phyloP scores from a whole-genome alignment of 2,888 invertebrate genomes.

The Phyllotreta cruciferae region DNA sequence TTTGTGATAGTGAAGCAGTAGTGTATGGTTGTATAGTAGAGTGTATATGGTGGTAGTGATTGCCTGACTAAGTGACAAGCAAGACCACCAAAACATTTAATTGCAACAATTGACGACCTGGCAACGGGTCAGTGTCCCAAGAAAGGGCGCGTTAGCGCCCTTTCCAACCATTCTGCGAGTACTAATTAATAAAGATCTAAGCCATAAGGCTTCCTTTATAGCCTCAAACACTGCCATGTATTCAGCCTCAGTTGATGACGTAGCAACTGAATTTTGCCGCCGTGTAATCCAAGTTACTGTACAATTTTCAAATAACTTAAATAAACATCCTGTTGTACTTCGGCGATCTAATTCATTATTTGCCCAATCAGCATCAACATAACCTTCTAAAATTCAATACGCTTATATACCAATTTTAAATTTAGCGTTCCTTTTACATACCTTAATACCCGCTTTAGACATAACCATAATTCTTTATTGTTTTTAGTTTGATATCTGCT shows the following conservation, averaged over 20 bases:
- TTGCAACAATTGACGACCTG: too few relatives aligned
- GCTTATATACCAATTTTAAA: constrained; percentile 43
- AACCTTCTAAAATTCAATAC: constrained; percentile 41
- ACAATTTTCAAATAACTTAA: constrained; percentile 43
- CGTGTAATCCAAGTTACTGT: constrained; percentile 41
- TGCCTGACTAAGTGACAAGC: too few relatives aligned
- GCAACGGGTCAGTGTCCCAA: too few relatives aligned
- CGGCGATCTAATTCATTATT: constrained; percentile 36
- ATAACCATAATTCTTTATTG: constrained; percentile 44
- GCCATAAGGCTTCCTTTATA: constrained; percentile 47
- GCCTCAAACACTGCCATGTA: constrained; percentile 44
- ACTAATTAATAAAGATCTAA: too few relatives aligned
- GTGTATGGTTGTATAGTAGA: too few relatives aligned
- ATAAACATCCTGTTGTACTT: constrained; percentile 43
- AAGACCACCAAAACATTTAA: too few relatives aligned
- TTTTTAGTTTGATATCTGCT: constrained; percentile 40
- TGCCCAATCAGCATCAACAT: constrained; percentile 48
- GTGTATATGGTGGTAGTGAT: too few relatives aligned
- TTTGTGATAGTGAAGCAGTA: too few relatives aligned
- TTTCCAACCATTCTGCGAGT: too few relatives aligned
- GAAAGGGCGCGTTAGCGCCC: too few relatives aligned
- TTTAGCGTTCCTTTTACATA: constrained; percentile 47
- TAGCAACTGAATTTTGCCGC: constrained; percentile 40
- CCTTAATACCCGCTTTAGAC: constrained; percentile 44
- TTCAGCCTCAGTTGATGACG: constrained; percentile 47